Base-by-base conservation (phyloP, 2,113 vertebrate genomes). In the Actenoides lindsayi region DNA sequence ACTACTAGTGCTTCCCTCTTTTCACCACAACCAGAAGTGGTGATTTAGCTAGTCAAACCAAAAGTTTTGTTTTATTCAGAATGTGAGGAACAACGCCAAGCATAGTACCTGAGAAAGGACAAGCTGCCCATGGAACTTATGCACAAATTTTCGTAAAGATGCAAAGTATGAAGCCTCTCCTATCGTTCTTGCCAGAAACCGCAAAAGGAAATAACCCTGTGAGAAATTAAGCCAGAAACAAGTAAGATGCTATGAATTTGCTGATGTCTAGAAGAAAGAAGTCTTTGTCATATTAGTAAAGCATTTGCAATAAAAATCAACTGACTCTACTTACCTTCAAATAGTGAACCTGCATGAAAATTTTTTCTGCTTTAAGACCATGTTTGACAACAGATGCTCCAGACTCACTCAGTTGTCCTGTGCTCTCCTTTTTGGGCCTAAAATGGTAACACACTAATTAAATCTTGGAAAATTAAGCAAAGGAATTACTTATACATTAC, bases 341-440 rank as follows among this genome's bases (percentile, higher is more conserved):
- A 94, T 99, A 99, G 97, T 99, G 99, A 75, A 99, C 98, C 85
- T 99, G 99, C 99, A 99, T 99, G 97, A 99, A 99, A 77, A 90
- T 91, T 97, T 99, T 99, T 94, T 98, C 99, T 37, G 99, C 98
- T 96, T 99, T 99, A 91, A 99, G 99, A 75, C 99, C 99, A 21
- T 99, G 98, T 97, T 99, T 99, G 69, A 99, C 97, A 23, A 98
- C 46, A 31, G 98, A 99, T 33, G 99, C 98, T 90, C 99, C 99
- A 11, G 99, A 99, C 48, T 99, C 98, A 68, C 97, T 99, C 60
- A 98, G 42, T 63, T 98, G 97, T 90, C 99, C 99, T 6, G 99
- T 99, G 73, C 95, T 98, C 71, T 99, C 99, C 98, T 98, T 99
- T 97, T 98, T 99, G 20, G 99, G 99, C 94, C 99, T 99, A 96